Evolutionary conservation across 2,888 invertebrate genomes (phyloP), one percentile per base, ranked within the genome.

Genomic region (Gari tellinella): DNA sequence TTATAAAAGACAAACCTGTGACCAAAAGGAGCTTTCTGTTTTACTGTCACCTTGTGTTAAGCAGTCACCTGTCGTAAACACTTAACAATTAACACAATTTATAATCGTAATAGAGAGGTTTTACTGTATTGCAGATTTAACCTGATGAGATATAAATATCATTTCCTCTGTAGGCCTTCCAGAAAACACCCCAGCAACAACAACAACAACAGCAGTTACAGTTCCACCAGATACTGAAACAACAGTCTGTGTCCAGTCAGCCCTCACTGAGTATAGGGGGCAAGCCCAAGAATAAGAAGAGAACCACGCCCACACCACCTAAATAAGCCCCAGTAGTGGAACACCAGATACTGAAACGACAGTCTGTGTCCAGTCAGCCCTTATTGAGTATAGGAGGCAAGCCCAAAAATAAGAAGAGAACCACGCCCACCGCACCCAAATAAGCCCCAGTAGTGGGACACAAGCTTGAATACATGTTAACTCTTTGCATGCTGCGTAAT

Each of bases 341-440:
- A 31, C 31, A 31, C 5, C 4, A 7, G 31, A 31, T 31, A 4
- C 31, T 31, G 5, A 31, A 31, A 31, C 31, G 10, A 10, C 31
- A 31, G 31, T 31, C 31, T 31, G 31, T 31, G 31, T 10, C 31
- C 31, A 31, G 31, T 10, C 80, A 57, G 45, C 66, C 40, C 14
- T 45, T 53, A 19, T 17, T 53, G 37, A 53, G 53, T 1, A 58
- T 67, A 26, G 74, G 74, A 4, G 70, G 74, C 25, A 88, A 88
- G 68, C 79, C 83, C 15, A 89, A 89, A 80, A 85, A 69, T 69
- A 89, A 88, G 69, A 89, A 89, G 69, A 62, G 86, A 38, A 83
- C 87, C 19, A 86, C 88, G 10, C 86, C 87, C 3, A 89, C 88
- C 4, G 88, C 88, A 40, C 88, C 88, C 38, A 88, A 87, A 78